Evolutionary conservation across 2,888 invertebrate genomes (phyloP).

Genomic region (Sphecodes monilicornis): DNA sequence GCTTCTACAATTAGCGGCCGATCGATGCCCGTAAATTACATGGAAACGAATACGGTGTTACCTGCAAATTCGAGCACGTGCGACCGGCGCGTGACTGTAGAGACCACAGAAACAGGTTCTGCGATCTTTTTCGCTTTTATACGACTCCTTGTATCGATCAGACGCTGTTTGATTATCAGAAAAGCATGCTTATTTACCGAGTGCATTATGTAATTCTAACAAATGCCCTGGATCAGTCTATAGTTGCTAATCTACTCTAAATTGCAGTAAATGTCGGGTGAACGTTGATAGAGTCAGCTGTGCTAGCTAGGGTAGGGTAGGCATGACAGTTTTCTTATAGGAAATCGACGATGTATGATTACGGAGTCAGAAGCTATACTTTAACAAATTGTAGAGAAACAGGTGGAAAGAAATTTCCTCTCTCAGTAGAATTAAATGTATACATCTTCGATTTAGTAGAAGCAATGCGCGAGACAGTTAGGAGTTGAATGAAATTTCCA

Average conservation of each 20-base stretch:
- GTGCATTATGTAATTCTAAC: not conserved
- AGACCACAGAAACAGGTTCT: not conserved
- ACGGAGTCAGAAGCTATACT: not conserved
- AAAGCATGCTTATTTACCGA: not conserved
- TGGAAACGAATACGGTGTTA: not conserved
- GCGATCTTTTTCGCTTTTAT: not conserved
- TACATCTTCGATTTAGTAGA: not conserved
- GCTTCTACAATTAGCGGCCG: constrained; percentile 42
- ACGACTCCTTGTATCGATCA: not conserved
- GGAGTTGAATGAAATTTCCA: not conserved
- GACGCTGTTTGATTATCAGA: not conserved
- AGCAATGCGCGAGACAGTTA: not conserved
- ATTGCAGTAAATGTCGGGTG: not conserved
- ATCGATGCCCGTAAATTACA: constrained; percentile 36
- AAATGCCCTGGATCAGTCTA: not conserved
- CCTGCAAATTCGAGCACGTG: not conserved
- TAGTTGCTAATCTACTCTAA: not conserved
- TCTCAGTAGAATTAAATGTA: not conserved
- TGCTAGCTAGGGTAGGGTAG: not conserved
- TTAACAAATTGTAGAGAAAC: not conserved
- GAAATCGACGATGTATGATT: not conserved
- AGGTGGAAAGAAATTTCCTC: not conserved
- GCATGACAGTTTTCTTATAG: not conserved
- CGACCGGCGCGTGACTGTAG: not conserved
- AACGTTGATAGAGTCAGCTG: not conserved